Evolutionary conservation across 2,888 invertebrate species (phyloP), one percentile per base, ranked within the genome.

Genomic region (Reticulitermes lucifugus): DNA sequence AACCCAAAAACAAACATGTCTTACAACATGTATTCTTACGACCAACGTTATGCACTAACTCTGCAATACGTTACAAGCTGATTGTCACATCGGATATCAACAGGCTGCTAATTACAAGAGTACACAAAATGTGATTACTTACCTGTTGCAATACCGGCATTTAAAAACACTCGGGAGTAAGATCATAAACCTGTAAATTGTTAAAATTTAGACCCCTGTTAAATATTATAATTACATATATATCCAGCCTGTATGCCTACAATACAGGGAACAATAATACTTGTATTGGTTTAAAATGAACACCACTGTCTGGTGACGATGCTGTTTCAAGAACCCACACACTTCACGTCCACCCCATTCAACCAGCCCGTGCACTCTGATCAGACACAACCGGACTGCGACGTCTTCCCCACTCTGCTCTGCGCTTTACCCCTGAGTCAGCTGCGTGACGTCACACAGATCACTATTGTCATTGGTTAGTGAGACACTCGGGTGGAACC

Each of bases 121-220:
- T 1, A 12, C 46, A 46, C 46, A 12, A 46, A 12, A 46, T 46
- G 46, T 46, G 9, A 46, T n/a, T 77, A 22, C 77, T 77, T 77
- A 77, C 77, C 77, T 77, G 77, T 77, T 77, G 77, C 77, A 77
- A 77, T 51, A 77, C 77, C 51, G 77, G 77, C 77, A 77, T 77
- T 51, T 77, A 77, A 77, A 77, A 77, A 46, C 18, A 51, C 22
- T 77, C 77, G 43, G 35, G 41, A 43, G 22, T 25, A 77, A 77
- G 77, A 43, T 77, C 77, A 77, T 77, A 77, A 77, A 77, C 77
- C 51, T 46, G 43, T 43, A 77, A 77, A 43, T 77, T n/a, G 43
- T 77, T 77, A 77, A 77, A 77, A 77, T 46, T 51, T 51, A 77
- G 43, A n/a, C n/a, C 77, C 43, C 77, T 77, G 77, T 77, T 77